Percentiles rank a stretch among this genome's conserved stretches.
phyloP scores from a whole-genome alignment of 2,797 vertebrate species.

The Squalus acanthias region DNA sequence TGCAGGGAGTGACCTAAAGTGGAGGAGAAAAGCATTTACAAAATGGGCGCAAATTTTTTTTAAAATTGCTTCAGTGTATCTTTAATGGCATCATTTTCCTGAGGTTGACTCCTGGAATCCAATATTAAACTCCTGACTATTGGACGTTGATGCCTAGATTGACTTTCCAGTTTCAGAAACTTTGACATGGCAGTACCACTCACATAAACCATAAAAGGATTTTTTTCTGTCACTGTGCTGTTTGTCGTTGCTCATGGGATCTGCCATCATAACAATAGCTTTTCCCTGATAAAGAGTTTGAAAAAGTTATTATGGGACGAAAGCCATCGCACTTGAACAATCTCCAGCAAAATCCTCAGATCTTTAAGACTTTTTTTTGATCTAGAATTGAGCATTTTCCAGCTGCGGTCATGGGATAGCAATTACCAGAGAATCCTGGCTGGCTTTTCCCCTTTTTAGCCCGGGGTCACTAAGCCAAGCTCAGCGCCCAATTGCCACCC shows the following conservation, averaged over 20 bases:
- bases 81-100: neutral
- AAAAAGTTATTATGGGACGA: neutral
- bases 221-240: neutral
- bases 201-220: neutral
- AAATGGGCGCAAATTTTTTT: neutral
- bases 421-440: neutral
- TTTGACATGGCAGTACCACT: too few relatives aligned
- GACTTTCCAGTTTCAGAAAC: neutral
- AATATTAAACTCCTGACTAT: neutral
- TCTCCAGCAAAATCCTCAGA: neutral
- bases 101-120: neutral
- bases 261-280: neutral
- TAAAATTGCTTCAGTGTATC: neutral
- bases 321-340: neutral
- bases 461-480: neutral
- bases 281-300: neutral
- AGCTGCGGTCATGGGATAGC: neutral
- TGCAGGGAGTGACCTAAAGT: neutral
- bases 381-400: neutral
- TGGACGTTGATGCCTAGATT: neutral
- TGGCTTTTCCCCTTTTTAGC: neutral
- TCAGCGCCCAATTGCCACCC: neutral
- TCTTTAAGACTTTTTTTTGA: neutral
- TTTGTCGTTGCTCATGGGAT: neutral
- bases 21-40: neutral